phyloP scores from a whole-genome alignment of 2,113 vertebrate genomes.

The Hemiprocne comata region DNA sequence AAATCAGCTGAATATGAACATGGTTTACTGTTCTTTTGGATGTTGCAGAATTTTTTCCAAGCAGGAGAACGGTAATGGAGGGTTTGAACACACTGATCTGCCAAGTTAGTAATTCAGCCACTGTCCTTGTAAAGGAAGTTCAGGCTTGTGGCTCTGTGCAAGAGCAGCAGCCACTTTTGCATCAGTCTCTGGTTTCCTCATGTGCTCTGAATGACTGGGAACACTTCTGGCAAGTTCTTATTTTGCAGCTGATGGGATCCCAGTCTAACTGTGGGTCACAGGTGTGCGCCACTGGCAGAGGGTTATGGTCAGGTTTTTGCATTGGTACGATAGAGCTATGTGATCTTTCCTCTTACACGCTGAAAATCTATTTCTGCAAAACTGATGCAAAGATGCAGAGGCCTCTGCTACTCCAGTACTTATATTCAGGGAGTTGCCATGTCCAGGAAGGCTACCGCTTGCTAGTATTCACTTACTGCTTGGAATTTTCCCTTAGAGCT shows the following conservation, averaged over 20 bases:
- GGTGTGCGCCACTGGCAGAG: not conserved
- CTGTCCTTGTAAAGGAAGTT: not conserved
- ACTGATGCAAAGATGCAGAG: not conserved
- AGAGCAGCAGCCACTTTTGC: constrained; percentile 3
- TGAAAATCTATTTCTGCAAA: not conserved
- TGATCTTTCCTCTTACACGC: not conserved
- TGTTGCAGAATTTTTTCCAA: not conserved
- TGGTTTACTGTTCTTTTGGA: not conserved
- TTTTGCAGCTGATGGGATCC: not conserved
- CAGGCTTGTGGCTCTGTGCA: not conserved
- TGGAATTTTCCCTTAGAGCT: not conserved
- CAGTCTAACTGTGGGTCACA: not conserved
- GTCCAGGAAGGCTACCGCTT: not conserved
- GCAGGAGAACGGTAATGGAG: not conserved
- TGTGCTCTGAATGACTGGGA: not conserved
- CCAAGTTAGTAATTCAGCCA: not conserved
- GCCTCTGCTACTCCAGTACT: not conserved
- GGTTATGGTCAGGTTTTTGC: not conserved
- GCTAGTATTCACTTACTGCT: not conserved
- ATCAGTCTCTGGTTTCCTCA: not conserved
- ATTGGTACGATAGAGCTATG: not conserved
- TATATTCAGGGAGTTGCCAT: not conserved
- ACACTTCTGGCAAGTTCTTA: not conserved
- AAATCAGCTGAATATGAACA: not conserved
- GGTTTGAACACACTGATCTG: not conserved